Percentiles rank a stretch among this genome's conserved stretches.
Evolutionary conservation across 2,797 vertebrate genomes (phyloP).

Genomic region (Chromis chromis): DNA sequence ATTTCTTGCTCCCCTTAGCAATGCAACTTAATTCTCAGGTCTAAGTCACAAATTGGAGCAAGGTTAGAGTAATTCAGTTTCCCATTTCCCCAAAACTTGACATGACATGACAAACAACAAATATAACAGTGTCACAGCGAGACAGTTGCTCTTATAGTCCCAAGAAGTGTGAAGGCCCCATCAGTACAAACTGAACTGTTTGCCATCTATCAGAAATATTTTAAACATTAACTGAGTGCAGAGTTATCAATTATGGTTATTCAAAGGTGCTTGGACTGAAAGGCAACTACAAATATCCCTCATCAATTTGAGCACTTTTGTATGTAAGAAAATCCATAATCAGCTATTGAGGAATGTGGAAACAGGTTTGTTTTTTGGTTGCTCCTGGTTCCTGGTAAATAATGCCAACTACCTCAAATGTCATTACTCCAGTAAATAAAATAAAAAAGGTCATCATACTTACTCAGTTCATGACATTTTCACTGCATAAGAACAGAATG

Average conservation of each 20-base stretch:
- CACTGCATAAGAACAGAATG: neutral
- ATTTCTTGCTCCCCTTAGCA: neutral
- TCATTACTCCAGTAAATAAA: neutral
- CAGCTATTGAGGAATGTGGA: neutral
- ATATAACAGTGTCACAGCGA: neutral
- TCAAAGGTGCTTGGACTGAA: conserved; percentile 23
- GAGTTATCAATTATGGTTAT: neutral
- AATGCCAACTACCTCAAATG: neutral
- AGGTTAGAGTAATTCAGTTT: neutral
- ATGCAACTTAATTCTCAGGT: neutral
- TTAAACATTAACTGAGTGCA: conserved; percentile 2
- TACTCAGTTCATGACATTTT: neutral
- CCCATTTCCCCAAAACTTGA: neutral
- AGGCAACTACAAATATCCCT: conserved; percentile 31
- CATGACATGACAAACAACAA: conserved; percentile 2
- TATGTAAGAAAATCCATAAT: neutral
- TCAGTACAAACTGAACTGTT: conserved; percentile 1
- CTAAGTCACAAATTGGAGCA: neutral
- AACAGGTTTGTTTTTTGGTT: neutral
- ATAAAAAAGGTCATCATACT: neutral
- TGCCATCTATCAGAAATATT: neutral
- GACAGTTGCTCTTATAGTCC: neutral
- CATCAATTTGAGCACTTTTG: neutral
- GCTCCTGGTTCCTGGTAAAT: neutral
- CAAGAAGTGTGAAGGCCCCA: conserved; percentile 2